Evolutionary conservation across 2,113 vertebrate genomes (phyloP), one percentile per base, ranked within the genome.

Genomic region (Cichladusa arquata): DNA sequence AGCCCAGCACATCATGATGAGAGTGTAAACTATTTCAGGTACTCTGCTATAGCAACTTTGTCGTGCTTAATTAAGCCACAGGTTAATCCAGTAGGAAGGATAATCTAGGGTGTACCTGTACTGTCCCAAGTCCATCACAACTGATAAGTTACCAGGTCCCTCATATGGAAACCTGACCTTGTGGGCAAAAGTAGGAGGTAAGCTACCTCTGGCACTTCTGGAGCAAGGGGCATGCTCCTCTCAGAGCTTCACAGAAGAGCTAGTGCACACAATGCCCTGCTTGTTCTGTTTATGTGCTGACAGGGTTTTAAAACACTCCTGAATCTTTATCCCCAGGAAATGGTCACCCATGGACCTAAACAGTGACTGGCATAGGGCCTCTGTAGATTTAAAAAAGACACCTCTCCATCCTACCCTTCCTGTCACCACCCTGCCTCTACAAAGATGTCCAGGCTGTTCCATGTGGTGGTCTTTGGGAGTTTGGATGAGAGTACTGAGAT

Each of bases 21-120:
- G 56, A 94, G 28, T 1, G 4, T 48, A 60, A 86, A 96, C 71
- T 83, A 78, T 96, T 88, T 93, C 94, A 96, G 80, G 90, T 96
- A 74, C 76, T 64, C n/a, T 92, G 44, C 65, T 67, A 36, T 67
- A 81, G 56, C 9, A 90, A 64, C 50, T 70, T 80, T 60, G 44
- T 66, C 0, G 0, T 24, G 58, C 51, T 77, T 90, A 82, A 87
- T 91, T 82, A 93, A 92, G 40, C 22, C 72, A 86, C 80, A 76
- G 79, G 34, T 86, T 57, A 82, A 86, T 56, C 31, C 40, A 29
- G 31, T 33, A 44, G 78, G 28, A 92, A 79, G 70, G 69, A 29
- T 51, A 84, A 72, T 61, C 44, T 50, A 56, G 28, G 74, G 16
- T 29, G 31, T 33, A 61, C 57, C 29, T 86, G 29, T 71, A 65